These are phyloP conservation scores for Cryptomyrus ogoouensis DNA, from an alignment of 2,113 vertebrate genomes.

Conservation along the genomic window DNA sequence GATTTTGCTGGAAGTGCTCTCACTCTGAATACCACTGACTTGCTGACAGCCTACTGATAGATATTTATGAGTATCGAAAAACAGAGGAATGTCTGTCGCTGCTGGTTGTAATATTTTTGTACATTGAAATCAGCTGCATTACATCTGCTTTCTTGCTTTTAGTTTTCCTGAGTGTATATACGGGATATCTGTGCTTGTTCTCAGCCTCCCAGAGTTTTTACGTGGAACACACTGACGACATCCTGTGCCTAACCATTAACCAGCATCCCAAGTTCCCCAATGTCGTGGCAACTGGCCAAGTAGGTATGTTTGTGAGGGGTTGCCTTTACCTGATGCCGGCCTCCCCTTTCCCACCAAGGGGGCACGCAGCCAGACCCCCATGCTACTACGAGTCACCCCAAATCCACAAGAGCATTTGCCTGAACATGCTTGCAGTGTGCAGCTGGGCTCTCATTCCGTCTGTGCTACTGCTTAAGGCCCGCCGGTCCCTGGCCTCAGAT, in stretches of 20 bases:
- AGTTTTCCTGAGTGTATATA: background rate
- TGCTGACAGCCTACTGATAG: background rate
- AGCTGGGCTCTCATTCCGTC: background rate
- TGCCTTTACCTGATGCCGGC: conserved; percentile 38
- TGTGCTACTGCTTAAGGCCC: background rate
- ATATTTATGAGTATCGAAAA: background rate
- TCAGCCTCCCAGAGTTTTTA: conserved; percentile 96
- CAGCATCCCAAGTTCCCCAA: conserved; percentile 98
- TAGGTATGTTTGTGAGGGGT: conserved; percentile 91
- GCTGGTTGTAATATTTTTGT: background rate
- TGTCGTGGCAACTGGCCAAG: conserved; percentile 99
- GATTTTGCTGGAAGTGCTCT: background rate
- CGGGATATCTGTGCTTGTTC: conserved; percentile 27
- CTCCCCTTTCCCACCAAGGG: background rate
- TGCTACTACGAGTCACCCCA: background rate
- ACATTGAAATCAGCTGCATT: background rate
- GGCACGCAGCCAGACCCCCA: background rate
- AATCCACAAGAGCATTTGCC: background rate
- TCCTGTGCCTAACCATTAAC: conserved; percentile 98
- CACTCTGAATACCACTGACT: background rate
- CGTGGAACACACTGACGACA: conserved; percentile 95
- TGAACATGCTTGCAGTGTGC: background rate
- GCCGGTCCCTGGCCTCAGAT: background rate
- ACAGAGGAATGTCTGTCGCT: background rate
- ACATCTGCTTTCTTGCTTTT: background rate